Evolutionary conservation across 37 sponge, comb jelly and placozoan genomes (phyloP), one percentile per base, ranked within the genome.

Genomic region (Amphimedon queenslandica): DNA sequence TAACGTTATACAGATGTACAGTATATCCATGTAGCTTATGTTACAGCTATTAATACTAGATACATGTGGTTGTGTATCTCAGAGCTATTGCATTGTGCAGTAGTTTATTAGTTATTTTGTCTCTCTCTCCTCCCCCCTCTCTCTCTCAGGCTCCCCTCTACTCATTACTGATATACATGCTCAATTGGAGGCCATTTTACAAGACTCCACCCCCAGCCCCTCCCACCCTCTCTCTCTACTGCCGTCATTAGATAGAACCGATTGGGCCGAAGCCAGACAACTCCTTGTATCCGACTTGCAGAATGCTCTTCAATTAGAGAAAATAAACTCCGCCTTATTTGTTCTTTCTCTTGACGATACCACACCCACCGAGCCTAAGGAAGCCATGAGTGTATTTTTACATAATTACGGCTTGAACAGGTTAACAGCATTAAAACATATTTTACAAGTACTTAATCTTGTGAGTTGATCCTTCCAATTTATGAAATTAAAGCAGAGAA

Each of bases 321-420:
- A 43, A 13, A 86, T 97, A 24, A 95, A 97, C 61, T 70, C 76
- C 61, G 78, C 95, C 27, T 34, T 97, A 61, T 91, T 94, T 66
- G 78, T 94, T 23, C 41, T 97, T 38, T 94, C 90, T 74, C 60
- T 97, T 27, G 99, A 97, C 47, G 84, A 88, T n/a, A n/a, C n/a
- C n/a, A n/a, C n/a, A n/a, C 28, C 64, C 3, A 71, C 73, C 3
- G 57, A 25, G 1, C 43, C 61, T 0, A 74, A 67, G 10, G 69
- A 77, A 37, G 47, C 82, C 37, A 76, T 86, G 0, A 72, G 81
- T 57, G 37, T 58, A 29, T 71, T 94, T 69, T 76, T 97, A 1
- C 92, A 92, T 57, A 93, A 93, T 32, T 68, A 88, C 66, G 94
- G 89, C 0, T 41, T 55, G 34, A 97, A 97, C 75, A 84, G 96